Conservation (phyloP, 1,140 invertebrate genomes). For the Zaprionus ornatus region DNA sequence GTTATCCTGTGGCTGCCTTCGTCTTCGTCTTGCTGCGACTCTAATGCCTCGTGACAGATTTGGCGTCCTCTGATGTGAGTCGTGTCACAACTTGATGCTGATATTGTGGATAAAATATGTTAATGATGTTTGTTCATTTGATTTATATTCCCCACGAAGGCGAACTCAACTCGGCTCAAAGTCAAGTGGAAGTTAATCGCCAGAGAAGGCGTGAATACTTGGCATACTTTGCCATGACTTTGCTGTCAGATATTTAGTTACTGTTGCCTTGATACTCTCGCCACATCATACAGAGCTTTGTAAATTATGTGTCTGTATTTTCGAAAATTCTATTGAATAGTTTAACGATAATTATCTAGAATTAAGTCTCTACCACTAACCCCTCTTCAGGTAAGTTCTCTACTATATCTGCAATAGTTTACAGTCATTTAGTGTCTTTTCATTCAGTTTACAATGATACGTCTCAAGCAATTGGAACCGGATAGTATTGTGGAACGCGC, state of each 20-base stretch:
- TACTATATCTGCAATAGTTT: too few species aligned
- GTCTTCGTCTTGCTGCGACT: conserved; percentile 24
- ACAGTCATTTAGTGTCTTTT: too few species aligned
- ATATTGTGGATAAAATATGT: conserved; percentile 77
- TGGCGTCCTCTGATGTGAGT: conserved; percentile 66
- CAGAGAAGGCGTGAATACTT: neutral
- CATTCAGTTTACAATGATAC: conserved; percentile 50
- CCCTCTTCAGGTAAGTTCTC: neutral
- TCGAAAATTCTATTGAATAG: conserved; percentile 6
- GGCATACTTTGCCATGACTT: neutral
- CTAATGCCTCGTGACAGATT: conserved; percentile 82
- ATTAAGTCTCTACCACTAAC: neutral
- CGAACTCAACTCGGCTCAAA: conserved; percentile 21
- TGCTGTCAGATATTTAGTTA: neutral
- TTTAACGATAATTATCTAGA: neutral
- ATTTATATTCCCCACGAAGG: conserved; percentile 68
- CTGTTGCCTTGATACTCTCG: neutral
- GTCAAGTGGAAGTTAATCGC: conserved; percentile 39
- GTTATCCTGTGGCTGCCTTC: conserved; percentile 51
- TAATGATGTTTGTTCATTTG: conserved; percentile 81
- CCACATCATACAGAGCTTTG: neutral
- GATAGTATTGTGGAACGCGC: conserved; percentile 22
- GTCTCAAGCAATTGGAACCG: conserved; percentile 32
- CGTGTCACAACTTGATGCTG: conserved; percentile 70
- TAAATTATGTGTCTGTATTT: conserved; percentile 7